A percentile compares a stretch with the other conserved stretches of the same genome.
Evolutionary conservation across 1,140 invertebrate species (phyloP).

Genomic region (Protaetia brevitarsis): DNA sequence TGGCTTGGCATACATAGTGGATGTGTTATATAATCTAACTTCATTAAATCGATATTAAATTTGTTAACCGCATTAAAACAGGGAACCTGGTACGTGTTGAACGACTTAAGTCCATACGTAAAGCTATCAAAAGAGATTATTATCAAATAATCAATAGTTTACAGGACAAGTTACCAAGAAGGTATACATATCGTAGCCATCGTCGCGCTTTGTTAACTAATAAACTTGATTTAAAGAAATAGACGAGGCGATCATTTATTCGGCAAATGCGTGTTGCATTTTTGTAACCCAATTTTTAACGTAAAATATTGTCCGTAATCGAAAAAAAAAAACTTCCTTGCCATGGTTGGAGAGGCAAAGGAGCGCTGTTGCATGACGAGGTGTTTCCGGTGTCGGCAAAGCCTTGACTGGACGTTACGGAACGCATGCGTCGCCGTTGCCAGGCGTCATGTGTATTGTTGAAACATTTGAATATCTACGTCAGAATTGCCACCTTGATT

Average conservation of each 20-base stretch:
- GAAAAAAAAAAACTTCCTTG: slow-evolving; percentile 19
- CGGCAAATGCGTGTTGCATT: background rate
- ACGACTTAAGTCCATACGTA: background rate
- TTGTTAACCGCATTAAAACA: background rate
- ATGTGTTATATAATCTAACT: no score
- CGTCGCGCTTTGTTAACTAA: background rate
- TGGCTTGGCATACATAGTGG: no score
- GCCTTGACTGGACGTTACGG: slow-evolving; percentile 36
- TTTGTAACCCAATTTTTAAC: slow-evolving; percentile 9
- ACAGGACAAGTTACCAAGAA: background rate
- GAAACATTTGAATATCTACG: slow-evolving; percentile 48
- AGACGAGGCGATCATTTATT: no score
- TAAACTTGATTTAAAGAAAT: no score
- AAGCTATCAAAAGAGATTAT: background rate
- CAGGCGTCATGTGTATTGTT: slow-evolving; percentile 41
- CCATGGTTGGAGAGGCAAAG: slow-evolving; percentile 42
- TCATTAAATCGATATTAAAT: slow-evolving; percentile 6
- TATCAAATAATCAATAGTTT: slow-evolving; percentile 20
- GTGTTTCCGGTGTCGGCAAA: slow-evolving; percentile 42
- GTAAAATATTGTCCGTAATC: slow-evolving; percentile 10
- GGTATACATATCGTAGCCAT: background rate
- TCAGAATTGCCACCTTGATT: slow-evolving; percentile 41
- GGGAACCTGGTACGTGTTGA: background rate
- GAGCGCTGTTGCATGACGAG: slow-evolving; percentile 47
- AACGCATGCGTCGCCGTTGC: slow-evolving; percentile 44